phyloP scores from a whole-genome alignment of 1,140 invertebrate genomes.

The Zaprionus gabonicus region DNA sequence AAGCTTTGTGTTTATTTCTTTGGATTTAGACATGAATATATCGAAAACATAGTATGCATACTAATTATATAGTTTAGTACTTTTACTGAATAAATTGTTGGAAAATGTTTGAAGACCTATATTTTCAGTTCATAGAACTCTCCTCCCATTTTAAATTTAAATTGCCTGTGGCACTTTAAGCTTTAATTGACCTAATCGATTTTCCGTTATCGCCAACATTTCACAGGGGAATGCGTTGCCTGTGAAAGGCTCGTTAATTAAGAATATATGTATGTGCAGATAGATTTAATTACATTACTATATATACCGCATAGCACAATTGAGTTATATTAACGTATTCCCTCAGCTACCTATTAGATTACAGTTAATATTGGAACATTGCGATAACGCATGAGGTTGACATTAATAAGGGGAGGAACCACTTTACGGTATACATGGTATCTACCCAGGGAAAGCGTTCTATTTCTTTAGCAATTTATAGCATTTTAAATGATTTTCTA shows the following conservation, averaged over 20 bases:
- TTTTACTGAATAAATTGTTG: neutral
- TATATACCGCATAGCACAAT: neutral
- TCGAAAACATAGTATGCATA: neutral
- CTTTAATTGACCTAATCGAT: conserved; percentile 37
- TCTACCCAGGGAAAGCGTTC: neutral
- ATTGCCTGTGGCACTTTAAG: neutral
- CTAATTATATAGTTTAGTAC: neutral
- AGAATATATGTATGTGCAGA: neutral
- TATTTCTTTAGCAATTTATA: neutral
- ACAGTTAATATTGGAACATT: conserved; percentile 1
- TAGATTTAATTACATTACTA: neutral
- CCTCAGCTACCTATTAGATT: conserved; percentile 28
- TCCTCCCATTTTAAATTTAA: neutral
- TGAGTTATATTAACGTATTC: conserved; percentile 9
- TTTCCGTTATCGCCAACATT: conserved; percentile 23
- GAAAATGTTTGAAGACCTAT: neutral
- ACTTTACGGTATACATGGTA: neutral
- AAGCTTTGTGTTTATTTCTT: conserved; percentile 28
- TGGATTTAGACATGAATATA: neutral
- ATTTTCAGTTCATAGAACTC: neutral
- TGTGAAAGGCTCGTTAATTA: conserved; percentile 21
- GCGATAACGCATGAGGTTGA: conserved; percentile 2
- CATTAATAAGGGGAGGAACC: conserved; percentile 3
- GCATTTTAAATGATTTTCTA: neutral
- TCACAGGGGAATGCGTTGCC: conserved; percentile 5